Base-by-base conservation (phyloP, 2,113 vertebrate genomes). In the Notothenia rossii region DNA sequence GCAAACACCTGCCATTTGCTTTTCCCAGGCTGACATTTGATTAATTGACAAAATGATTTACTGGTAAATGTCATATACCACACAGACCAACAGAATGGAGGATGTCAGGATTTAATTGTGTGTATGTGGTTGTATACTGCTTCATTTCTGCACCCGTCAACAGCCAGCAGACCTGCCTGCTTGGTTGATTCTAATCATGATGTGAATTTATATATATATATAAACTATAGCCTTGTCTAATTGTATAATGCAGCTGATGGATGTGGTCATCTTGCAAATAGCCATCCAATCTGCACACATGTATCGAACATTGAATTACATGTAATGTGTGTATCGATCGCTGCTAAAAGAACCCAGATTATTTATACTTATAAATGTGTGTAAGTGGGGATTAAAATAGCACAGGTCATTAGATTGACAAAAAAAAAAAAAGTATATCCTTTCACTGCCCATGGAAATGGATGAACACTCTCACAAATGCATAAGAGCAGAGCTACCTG, bases 1-100 rank as follows among this genome's bases (percentile, higher is more conserved):
- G 77, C 66, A 80, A 83, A 73, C 66, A 67, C 55, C 83, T 92
- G 85, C 61, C 83, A 85, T 91, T 89, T 90, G 64, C 77, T 72
- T 87, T 83, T 77, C 74, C 59, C 50, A 22, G 48, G 77, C 77
- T 94, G 90, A 88, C 86, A 93, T 92, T 89, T 91, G 81, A 93
- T 91, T 83, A 89, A 84, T 77, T 90, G 84, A 84, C 79, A 40
- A 79, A 81, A 83, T 51, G 49, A 88, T 83, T 86, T 85, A 70
- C 78, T 56, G 55, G 83, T 33, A 92, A 92, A 91, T 92, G 88
- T 82, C 91, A 92, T 54, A 58, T 40, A 48, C 9, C 36, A 2
- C 61, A 66, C 50, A 78, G 49, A 64, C 55, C 10, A 83, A 65
- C 11, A 0, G 20, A 72, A 64, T 71, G 17, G 10, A 51, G 49